A percentile compares a stretch with the other conserved stretches of the same genome.
phyloP scores from a whole-genome alignment of 2,113 vertebrate genomes.

The Dendrocopos noguchii region DNA sequence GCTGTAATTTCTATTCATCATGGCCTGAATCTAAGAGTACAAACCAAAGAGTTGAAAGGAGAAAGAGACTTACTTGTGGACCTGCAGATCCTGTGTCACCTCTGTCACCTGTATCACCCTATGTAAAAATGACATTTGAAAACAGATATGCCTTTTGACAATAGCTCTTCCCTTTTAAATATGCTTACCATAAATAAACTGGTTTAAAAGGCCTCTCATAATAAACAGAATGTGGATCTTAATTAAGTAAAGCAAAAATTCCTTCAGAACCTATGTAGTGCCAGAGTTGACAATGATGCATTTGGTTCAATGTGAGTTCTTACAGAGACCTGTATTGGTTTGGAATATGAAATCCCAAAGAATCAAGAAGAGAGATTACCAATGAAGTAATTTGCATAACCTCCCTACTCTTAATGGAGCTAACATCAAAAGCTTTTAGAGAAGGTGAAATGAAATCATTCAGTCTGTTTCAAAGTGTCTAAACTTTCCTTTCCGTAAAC shows the following conservation, averaged over 20 bases:
- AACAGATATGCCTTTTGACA: not conserved
- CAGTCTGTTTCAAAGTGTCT: not conserved
- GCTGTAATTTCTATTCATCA: not conserved
- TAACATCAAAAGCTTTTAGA: not conserved
- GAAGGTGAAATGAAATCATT: not conserved
- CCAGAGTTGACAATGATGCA: not conserved
- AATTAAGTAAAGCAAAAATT: not conserved
- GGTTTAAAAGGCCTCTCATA: not conserved
- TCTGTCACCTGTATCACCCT: conserved; percentile 93
- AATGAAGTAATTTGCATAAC: not conserved
- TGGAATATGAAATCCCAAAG: not conserved
- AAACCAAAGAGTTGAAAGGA: not conserved
- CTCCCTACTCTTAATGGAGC: not conserved
- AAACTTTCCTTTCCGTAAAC: not conserved
- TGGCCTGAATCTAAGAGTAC: not conserved
- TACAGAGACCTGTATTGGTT: not conserved
- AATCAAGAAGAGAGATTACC: not conserved
- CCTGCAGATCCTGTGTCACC: conserved; percentile 87
- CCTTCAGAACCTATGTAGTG: not conserved
- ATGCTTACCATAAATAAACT: not conserved
- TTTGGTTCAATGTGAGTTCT: not conserved
- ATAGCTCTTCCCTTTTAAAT: not conserved
- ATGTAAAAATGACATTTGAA: conserved; percentile 27
- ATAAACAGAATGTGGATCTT: not conserved
- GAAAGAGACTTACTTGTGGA: conserved; percentile 81